Conservation (phyloP, 1,140 invertebrate species). For the Scaptomyza hsui region DNA sequence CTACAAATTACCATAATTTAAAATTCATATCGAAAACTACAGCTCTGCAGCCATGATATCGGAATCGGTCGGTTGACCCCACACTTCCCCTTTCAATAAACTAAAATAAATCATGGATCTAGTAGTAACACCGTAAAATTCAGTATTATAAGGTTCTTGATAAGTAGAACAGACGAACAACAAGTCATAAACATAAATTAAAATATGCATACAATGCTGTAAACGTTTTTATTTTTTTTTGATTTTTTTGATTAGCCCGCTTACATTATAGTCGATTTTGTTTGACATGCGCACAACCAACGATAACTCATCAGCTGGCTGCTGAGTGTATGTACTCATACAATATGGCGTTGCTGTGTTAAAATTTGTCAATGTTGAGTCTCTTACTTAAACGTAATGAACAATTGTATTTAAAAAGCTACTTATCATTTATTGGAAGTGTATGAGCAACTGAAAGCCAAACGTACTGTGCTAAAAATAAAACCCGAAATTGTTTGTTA, state of each 20-base stretch:
- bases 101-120: too few species aligned
- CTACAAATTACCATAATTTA: too few species aligned
- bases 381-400: slow-evolving; percentile 30
- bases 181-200: too few species aligned
- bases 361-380: slow-evolving; percentile 27
- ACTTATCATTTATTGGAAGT: not conserved
- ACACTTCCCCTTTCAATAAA: too few species aligned
- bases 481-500: slow-evolving; percentile 3
- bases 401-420: slow-evolving; percentile 14
- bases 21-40: too few species aligned
- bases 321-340: slow-evolving; percentile 61
- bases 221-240: slow-evolving; percentile 20
- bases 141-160: too few species aligned
- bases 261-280: not conserved
- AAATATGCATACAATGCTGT: not conserved
- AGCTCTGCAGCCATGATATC: too few species aligned
- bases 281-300: slow-evolving; percentile 53
- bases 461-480: not conserved
- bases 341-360: slow-evolving; percentile 63
- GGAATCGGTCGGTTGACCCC: too few species aligned
- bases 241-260: slow-evolving; percentile 21
- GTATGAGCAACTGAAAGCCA: too few species aligned
- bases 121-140: too few species aligned
- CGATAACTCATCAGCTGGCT: slow-evolving; percentile 55
- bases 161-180: too few species aligned